phyloP scores from a whole-genome alignment of 2,888 invertebrate genomes.

The Agapetus fuscipes region DNA sequence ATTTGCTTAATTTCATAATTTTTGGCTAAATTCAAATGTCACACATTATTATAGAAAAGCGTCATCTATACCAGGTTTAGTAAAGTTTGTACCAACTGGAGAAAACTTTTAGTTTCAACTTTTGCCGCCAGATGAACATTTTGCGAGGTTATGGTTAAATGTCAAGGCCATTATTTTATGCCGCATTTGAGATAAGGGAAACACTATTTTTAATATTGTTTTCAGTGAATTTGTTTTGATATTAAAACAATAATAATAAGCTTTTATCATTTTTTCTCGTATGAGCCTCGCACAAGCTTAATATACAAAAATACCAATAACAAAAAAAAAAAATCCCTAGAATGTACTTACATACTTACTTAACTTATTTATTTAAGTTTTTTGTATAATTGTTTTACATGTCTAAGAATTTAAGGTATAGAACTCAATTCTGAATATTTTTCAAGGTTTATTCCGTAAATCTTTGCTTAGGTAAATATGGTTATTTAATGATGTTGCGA shows the following conservation, averaged over 20 bases:
- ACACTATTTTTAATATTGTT: not conserved
- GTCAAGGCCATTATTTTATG: constrained; percentile 18
- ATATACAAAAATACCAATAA: not conserved
- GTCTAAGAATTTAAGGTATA: no score
- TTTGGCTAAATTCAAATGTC: no score
- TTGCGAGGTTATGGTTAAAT: constrained; percentile 21
- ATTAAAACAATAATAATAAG: not conserved
- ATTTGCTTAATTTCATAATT: not conserved
- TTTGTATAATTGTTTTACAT: not conserved
- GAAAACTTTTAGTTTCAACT: constrained; percentile 3
- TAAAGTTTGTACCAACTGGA: no score
- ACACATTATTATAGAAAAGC: no score
- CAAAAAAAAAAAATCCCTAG: not conserved
- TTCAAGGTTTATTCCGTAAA: not conserved
- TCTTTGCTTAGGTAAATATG: not conserved
- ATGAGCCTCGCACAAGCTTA: not conserved
- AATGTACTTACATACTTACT: not conserved
- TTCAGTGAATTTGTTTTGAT: not conserved
- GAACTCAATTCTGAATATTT: no score
- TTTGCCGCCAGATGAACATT: constrained; percentile 11
- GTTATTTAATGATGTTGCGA: not conserved
- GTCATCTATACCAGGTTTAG: no score
- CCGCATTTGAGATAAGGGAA: not conserved
- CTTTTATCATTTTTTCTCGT: no score
- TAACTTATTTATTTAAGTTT: not conserved